Conservation (phyloP, 2,113 vertebrate genomes). For the Rhineura floridana region DNA sequence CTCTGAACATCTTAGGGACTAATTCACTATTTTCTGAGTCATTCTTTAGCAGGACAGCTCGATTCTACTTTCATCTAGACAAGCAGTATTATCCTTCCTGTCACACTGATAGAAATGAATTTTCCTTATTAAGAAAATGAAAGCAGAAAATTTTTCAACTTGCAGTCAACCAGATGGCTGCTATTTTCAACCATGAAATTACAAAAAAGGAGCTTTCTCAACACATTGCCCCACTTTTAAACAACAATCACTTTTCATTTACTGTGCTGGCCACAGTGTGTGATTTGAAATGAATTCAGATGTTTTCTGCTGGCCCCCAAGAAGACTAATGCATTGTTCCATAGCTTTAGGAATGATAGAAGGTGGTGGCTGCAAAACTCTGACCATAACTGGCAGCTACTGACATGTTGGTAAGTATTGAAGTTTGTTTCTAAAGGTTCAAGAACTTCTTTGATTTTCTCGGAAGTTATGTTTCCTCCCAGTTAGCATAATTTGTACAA, state of each 20-base stretch:
- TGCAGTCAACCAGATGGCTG: not conserved
- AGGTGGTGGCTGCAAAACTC: not conserved
- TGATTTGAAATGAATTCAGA: conserved; percentile 2
- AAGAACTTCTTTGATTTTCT: not conserved
- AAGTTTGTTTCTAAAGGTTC: not conserved
- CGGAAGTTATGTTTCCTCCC: not conserved
- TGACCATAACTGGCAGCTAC: conserved; percentile 2
- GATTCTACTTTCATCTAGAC: not conserved
- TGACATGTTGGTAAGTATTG: not conserved
- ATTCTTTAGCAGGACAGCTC: not conserved
- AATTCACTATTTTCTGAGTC: not conserved
- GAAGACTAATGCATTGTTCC: not conserved
- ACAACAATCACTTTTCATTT: not conserved
- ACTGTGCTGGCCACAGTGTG: not conserved
- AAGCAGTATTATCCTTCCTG: not conserved
- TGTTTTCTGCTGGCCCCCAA: not conserved
- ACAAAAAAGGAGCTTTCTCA: not conserved
- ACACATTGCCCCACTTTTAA: not conserved
- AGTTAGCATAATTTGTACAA: too few relatives aligned
- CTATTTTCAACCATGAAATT: not conserved
- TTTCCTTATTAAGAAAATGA: not conserved
- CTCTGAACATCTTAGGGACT: not conserved
- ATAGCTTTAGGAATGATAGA: not conserved
- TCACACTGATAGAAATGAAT: not conserved
- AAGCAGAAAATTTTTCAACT: conserved; percentile 1